Percentiles rank a stretch among this genome's conserved stretches.
These are phyloP conservation scores for Musca domestica DNA, from an alignment of 1,140 invertebrate species.

Conservation along the genomic window DNA sequence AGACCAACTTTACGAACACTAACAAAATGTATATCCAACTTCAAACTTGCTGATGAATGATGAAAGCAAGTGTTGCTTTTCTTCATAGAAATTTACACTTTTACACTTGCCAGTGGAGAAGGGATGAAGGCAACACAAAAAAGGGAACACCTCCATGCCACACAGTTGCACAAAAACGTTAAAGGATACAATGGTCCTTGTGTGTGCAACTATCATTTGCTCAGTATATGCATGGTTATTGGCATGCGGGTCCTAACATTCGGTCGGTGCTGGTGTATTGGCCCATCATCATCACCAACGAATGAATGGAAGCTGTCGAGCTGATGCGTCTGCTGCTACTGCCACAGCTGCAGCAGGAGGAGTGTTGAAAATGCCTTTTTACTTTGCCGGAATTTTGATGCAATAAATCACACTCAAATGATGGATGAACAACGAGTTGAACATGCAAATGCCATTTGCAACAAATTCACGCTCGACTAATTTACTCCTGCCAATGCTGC, in stretches of 20 bases:
- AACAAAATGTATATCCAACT: background rate
- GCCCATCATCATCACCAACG: background rate
- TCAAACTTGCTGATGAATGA: background rate
- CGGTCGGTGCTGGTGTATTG: background rate
- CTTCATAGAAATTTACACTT: conserved; percentile 9
- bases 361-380: background rate
- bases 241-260: too few relatives aligned
- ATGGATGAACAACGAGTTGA: conserved; percentile 20
- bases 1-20: too few relatives aligned
- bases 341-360: too few relatives aligned
- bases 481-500: background rate
- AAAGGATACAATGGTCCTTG: background rate
- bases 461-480: conserved; percentile 13
- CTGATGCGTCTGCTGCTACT: too few relatives aligned
- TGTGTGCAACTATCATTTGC: background rate
- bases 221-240: too few relatives aligned
- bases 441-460: conserved; percentile 19
- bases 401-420: conserved; percentile 16
- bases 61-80: conserved; percentile 6
- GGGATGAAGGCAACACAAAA: background rate
- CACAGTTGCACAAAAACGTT: background rate
- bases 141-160: background rate
- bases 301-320: background rate
- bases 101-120: background rate
- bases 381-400: conserved; percentile 6